These are phyloP conservation scores for Platypus cylindrus DNA, from an alignment of 2,888 invertebrate genomes.

Conservation along the genomic window DNA sequence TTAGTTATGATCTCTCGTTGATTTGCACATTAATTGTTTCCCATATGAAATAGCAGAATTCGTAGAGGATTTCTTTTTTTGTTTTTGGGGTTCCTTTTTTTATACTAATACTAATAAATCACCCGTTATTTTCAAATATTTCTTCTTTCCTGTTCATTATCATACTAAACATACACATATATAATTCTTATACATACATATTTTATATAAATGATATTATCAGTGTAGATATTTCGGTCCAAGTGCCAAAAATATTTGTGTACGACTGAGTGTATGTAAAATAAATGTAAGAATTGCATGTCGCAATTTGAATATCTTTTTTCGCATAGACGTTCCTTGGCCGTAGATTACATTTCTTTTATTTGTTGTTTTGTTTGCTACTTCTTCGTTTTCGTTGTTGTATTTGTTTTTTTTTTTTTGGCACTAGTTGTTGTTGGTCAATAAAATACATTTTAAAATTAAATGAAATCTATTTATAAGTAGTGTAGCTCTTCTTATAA, in stretches of 20 bases:
- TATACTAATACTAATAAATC: slow-evolving; percentile 9
- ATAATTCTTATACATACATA: too few species aligned
- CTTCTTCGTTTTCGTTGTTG: too few species aligned
- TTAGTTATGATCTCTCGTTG: too few species aligned
- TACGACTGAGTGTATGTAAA: too few species aligned
- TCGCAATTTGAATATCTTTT: slow-evolving; percentile 4
- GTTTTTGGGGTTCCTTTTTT: background rate
- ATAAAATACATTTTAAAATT: too few species aligned
- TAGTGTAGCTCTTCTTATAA: too few species aligned
- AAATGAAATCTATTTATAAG: too few species aligned
- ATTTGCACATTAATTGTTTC: slow-evolving; percentile 4
- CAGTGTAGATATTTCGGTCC: slow-evolving; percentile 15
- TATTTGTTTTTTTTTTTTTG: too few species aligned
- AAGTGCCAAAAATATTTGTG: slow-evolving; percentile 16
- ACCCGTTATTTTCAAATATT: slow-evolving; percentile 12
- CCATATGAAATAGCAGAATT: slow-evolving; percentile 3
- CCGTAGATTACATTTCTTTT: too few species aligned
- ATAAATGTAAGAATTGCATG: slow-evolving; percentile 17
- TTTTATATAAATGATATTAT: slow-evolving; percentile 14
- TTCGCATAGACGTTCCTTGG: slow-evolving; percentile 3
- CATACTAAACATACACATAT: too few species aligned
- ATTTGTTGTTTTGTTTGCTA: too few species aligned
- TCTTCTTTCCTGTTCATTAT: slow-evolving; percentile 15
- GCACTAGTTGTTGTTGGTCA: too few species aligned
- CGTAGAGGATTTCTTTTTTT: background rate